Evolutionary conservation across 1,140 invertebrate species (phyloP).

Genomic region (Rhopalosiphum padi): DNA sequence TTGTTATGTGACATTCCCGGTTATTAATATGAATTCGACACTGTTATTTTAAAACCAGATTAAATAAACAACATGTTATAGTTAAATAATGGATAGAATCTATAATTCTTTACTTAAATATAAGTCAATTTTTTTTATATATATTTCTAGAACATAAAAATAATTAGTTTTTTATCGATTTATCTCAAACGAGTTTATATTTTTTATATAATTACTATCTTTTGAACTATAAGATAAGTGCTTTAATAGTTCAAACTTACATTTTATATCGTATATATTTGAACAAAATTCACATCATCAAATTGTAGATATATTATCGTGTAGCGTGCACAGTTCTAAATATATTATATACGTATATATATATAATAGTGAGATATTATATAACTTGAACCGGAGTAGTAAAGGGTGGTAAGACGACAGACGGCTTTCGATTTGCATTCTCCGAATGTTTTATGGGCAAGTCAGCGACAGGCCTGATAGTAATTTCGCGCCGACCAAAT

Average conservation of each 20-base stretch:
- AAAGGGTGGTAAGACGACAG: constrained; percentile 27
- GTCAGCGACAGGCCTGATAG: constrained; percentile 46
- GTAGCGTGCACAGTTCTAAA: background rate
- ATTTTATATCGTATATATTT: background rate
- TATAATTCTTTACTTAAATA: too few species aligned
- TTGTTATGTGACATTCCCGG: background rate
- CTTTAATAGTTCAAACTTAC: background rate
- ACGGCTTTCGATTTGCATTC: constrained; percentile 55
- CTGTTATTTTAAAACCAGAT: too few species aligned
- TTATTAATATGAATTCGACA: too few species aligned
- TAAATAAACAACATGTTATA: too few species aligned
- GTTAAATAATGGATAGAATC: too few species aligned
- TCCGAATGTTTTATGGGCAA: constrained; percentile 50
- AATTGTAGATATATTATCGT: background rate
- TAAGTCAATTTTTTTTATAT: too few species aligned
- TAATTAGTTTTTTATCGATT: background rate
- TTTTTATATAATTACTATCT: background rate
- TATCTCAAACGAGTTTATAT: background rate
- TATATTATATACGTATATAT: background rate
- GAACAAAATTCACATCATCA: background rate
- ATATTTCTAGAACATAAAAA: background rate
- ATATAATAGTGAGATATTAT: constrained; percentile 18
- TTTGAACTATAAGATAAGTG: background rate
- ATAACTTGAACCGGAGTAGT: background rate
- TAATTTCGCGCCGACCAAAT: constrained; percentile 55